Base-by-base conservation (phyloP, 2,113 vertebrate genomes). In the Phalacrocorax aristotelis region DNA sequence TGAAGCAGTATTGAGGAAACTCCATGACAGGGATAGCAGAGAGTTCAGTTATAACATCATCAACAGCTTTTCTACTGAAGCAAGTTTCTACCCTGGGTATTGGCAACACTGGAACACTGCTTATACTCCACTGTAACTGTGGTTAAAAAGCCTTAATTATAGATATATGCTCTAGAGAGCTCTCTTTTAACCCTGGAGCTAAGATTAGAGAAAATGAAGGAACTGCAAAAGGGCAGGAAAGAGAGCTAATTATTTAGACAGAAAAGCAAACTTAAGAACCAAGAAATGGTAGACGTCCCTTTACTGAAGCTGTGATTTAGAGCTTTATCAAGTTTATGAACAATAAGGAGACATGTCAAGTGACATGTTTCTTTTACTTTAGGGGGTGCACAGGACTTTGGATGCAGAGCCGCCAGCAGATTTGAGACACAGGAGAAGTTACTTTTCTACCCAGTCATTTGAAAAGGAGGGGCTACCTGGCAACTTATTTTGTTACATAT, bases 61-160 rank as follows among this genome's bases (percentile, higher is more conserved):
- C 66, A 92, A 30, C 44, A 66, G n/a, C 7, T 86, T 70, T 51
- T 40, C 55, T 42, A 6, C 42, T 25, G 54, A 66, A 77, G 27
- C 10, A 40, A 93, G 49, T 76, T 90, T 42, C 52, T 72, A 72
- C 75, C 82, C 48, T 74, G 66, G 58, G 54, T 85, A 93, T n/a
- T 5, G 4, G 75, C 25, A 10, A 3, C 48, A 69, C 46, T 4
- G 10, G 32, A 83, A n/a, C 58, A 17, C 40, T 1, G 23, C 85
- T 66, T 70, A 52, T 61, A 62, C 79, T 80, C 71, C 26, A 27
- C 71, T 81, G 34, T 34, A 92, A 94, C 60, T 74, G 71, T 88
- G 79, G 83, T 92, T 96, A 92, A 94, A 96, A 95, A 93, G 71
- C 85, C 38, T 92, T 96, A 97, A 94, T 97, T 95, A 92, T 66